These are phyloP conservation scores for Heteropelma amictum DNA, from an alignment of 2,888 invertebrate species.

Conservation along the genomic window DNA sequence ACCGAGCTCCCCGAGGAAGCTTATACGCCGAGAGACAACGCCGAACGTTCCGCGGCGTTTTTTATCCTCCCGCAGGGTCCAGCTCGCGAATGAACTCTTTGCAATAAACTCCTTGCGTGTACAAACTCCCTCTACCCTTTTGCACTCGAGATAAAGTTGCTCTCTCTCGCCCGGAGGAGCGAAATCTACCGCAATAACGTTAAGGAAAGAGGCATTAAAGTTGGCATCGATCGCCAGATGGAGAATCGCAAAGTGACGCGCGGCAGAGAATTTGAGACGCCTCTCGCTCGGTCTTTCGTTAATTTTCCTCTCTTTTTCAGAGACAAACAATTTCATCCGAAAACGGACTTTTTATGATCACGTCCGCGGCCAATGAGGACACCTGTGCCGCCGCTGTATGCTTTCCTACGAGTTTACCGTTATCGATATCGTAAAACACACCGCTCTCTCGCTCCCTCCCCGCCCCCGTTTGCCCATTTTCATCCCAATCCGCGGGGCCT, in stretches of 20 bases:
- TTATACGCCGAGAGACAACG: no score
- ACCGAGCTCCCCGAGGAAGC: no score
- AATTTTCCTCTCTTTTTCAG: not conserved
- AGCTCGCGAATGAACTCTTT: constrained; percentile 51
- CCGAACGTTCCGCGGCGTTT: not conserved
- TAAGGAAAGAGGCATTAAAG: no score
- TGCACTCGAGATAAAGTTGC: no score
- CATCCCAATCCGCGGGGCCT: constrained; percentile 22
- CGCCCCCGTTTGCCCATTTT: constrained; percentile 17
- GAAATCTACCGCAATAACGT: no score
- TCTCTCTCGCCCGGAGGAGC: not conserved
- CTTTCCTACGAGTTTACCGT: constrained; percentile 62
- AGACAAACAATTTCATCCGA: constrained; percentile 18
- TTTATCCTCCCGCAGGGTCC: constrained; percentile 48
- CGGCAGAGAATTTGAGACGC: no score
- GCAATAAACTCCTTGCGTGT: constrained; percentile 4
- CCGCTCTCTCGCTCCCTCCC: constrained; percentile 50
- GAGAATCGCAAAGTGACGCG: no score
- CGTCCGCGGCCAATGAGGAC: constrained; percentile 56
- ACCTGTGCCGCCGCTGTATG: constrained; percentile 56
- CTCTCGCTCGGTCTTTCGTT: no score
- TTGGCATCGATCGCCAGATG: no score
- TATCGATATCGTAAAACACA: constrained; percentile 59
- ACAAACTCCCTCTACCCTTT: no score
- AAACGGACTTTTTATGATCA: constrained; percentile 40